These are phyloP conservation scores for Penaeus monodon DNA, from an alignment of 2,888 invertebrate species.

Conservation along the genomic window DNA sequence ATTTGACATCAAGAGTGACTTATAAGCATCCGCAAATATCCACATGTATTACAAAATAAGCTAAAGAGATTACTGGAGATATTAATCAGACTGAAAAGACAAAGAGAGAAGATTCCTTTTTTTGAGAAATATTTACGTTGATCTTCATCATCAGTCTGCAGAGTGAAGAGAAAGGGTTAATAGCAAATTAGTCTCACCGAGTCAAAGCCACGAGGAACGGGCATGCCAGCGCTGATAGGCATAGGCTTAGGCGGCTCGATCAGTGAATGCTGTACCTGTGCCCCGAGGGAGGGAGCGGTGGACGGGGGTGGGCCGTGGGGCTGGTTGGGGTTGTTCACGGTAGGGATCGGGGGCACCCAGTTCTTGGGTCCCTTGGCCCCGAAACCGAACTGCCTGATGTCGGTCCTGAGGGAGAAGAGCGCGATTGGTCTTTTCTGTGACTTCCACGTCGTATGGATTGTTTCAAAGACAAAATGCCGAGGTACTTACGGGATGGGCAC, in stretches of 20 bases:
- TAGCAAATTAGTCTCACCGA: constrained; percentile 48
- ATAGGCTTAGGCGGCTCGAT: constrained; percentile 53
- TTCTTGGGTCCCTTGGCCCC: constrained; percentile 42
- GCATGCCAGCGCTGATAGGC: constrained; percentile 49
- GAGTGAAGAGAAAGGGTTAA: background rate
- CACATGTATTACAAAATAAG: too few relatives aligned
- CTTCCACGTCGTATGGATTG: background rate
- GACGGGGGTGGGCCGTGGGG: background rate
- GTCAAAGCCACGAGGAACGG: constrained; percentile 57
- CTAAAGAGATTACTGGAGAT: too few relatives aligned
- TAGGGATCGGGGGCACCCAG: constrained; percentile 32
- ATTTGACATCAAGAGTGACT: too few relatives aligned
- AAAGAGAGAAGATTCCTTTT: too few relatives aligned
- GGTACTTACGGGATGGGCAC: constrained; percentile 70
- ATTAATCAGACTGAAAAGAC: too few relatives aligned
- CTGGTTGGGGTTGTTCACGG: background rate
- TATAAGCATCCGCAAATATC: too few relatives aligned
- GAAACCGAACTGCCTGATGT: constrained; percentile 65
- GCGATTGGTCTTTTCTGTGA: background rate
- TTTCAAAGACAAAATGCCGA: background rate
- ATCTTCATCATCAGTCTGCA: too few relatives aligned
- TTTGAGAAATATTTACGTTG: too few relatives aligned
- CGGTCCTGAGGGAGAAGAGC: constrained; percentile 42
- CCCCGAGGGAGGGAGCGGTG: constrained; percentile 32
- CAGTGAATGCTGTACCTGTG: constrained; percentile 35